A percentile compares a stretch with the other conserved stretches of the same genome.
phyloP scores from a whole-genome alignment of 2,113 vertebrate genomes.

The Eulemur rufifrons region DNA sequence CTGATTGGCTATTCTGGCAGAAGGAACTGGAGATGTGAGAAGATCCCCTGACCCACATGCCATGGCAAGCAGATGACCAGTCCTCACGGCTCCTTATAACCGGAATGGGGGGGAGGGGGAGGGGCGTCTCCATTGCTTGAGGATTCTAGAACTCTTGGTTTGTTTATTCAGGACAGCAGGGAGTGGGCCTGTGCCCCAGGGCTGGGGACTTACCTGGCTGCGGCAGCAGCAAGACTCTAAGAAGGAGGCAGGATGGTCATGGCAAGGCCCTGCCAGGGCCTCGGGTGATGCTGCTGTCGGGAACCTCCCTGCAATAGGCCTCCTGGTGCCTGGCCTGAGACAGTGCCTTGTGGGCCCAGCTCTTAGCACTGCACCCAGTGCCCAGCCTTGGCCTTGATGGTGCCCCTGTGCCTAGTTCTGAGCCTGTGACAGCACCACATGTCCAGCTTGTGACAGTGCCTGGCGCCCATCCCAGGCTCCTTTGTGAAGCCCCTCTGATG shows the following conservation, averaged over 20 bases:
- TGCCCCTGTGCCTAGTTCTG: neutral
- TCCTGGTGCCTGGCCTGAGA: neutral
- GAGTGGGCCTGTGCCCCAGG: neutral
- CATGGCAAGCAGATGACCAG: neutral
- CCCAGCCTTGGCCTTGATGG: neutral
- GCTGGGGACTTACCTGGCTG: neutral
- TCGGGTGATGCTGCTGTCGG: fast-evolving
- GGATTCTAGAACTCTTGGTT: slow-evolving; percentile 65
- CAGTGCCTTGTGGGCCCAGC: neutral
- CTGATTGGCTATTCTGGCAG: neutral
- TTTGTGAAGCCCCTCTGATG: neutral
- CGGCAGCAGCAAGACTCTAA: neutral
- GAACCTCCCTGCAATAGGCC: neutral
- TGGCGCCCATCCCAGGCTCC: neutral
- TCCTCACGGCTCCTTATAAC: neutral
- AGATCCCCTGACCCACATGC: neutral
- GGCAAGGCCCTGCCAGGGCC: neutral
- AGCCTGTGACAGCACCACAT: neutral
- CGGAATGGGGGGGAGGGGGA: neutral
- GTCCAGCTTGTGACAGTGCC: neutral
- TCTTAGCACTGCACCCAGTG: neutral
- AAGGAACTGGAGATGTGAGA: neutral
- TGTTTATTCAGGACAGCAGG: neutral
- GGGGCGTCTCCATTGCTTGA: neutral
- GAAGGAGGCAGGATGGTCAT: neutral